Conservation (phyloP, 2,888 invertebrate species). For the Plusia festucae region DNA sequence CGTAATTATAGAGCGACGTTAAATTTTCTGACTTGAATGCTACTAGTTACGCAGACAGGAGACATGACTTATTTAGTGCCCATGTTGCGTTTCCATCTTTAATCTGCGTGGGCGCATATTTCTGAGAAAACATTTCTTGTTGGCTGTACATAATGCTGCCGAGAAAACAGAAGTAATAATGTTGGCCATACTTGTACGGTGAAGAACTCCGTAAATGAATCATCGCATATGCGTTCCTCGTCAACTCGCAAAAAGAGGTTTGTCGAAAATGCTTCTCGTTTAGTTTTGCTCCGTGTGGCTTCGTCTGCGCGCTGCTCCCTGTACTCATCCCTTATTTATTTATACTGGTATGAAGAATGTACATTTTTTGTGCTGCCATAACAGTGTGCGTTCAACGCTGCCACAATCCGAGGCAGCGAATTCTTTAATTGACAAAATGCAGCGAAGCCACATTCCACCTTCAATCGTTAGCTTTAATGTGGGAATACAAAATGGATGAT, state of each 20-base stretch:
- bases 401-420: slow-evolving; percentile 79
- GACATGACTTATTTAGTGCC: slow-evolving; percentile 87
- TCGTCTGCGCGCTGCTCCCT: slow-evolving; percentile 70
- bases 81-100: slow-evolving; percentile 87
- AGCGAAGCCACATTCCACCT: slow-evolving; percentile 76
- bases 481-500: slow-evolving; percentile 76
- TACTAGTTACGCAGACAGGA: slow-evolving; percentile 80
- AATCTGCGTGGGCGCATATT: slow-evolving; percentile 88
- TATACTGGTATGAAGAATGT: slow-evolving; percentile 87
- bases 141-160: slow-evolving; percentile 84
- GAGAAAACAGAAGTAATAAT: slow-evolving; percentile 88
- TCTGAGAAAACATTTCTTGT: slow-evolving; percentile 88
- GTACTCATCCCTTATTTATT: slow-evolving; percentile 89
- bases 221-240: slow-evolving; percentile 88
- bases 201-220: slow-evolving; percentile 88
- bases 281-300: slow-evolving; percentile 75
- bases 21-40: slow-evolving; percentile 74
- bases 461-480: slow-evolving; percentile 82
- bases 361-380: slow-evolving; percentile 80
- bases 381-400: slow-evolving; percentile 78
- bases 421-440: slow-evolving; percentile 87
- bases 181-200: slow-evolving; percentile 85
- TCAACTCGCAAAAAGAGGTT: slow-evolving; percentile 85
- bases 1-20: slow-evolving; percentile 68
- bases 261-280: slow-evolving; percentile 87